Evolutionary conservation across 1,140 invertebrate genomes (phyloP).

Genomic region (Acromyrmex echinatior): DNA sequence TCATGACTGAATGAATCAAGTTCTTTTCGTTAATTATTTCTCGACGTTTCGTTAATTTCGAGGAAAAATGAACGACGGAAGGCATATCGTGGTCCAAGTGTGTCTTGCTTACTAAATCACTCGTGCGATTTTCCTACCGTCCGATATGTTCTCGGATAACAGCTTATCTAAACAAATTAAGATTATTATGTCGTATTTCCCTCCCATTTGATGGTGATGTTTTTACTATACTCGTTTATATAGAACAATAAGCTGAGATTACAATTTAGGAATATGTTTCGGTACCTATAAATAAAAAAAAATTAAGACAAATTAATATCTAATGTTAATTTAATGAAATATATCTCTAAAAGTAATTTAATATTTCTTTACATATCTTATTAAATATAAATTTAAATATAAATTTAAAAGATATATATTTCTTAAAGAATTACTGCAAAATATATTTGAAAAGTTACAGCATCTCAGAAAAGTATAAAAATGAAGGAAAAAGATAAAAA

Average conservation of each 20-base stretch:
- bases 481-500: neutral
- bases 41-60: constrained; percentile 73
- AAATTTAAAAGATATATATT: neutral
- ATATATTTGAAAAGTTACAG: neutral
- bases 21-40: constrained; percentile 82
- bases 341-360: neutral
- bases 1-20: constrained; percentile 82
- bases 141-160: neutral
- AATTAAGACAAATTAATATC: neutral
- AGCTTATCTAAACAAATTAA: neutral
- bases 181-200: constrained; percentile 17
- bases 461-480: too few relatives aligned
- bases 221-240: neutral
- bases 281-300: neutral
- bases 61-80: constrained; percentile 44
- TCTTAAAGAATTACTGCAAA: neutral
- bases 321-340: constrained; percentile 9
- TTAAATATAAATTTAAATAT: neutral
- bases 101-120: constrained; percentile 47
- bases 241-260: too few relatives aligned
- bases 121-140: neutral
- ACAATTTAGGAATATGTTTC: neutral
- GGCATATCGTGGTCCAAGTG: constrained; percentile 30
- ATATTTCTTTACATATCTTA: neutral
- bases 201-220: too few relatives aligned